Conservation (phyloP, 1,140 invertebrate genomes). For the Bilobella aurantiaca region DNA sequence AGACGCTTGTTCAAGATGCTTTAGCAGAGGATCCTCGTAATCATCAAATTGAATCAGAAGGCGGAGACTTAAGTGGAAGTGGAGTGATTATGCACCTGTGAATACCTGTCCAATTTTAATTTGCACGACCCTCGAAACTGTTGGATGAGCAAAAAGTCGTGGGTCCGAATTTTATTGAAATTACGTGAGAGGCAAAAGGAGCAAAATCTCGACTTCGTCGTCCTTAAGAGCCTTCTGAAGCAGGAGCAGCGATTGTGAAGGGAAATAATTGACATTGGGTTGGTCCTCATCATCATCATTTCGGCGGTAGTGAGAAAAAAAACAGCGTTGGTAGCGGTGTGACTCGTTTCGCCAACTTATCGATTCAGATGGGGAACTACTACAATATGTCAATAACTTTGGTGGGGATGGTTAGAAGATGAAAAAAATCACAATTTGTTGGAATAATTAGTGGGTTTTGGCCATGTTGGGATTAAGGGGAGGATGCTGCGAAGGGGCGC, state of each 20-base stretch:
- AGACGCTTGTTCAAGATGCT: too few species aligned
- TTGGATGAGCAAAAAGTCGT: background rate
- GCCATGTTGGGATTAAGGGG: background rate
- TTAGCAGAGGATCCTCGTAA: too few species aligned
- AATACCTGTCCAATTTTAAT: background rate
- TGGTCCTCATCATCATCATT: background rate
- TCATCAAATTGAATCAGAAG: background rate
- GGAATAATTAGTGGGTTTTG: background rate
- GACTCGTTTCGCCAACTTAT: background rate
- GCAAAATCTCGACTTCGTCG: background rate
- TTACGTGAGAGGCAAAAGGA: background rate
- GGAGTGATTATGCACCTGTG: background rate
- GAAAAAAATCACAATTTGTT: background rate
- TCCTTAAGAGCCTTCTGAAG: too few species aligned
- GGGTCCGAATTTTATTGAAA: constrained; percentile 8
- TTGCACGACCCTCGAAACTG: background rate
- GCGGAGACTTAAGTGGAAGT: background rate
- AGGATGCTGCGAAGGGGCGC: background rate
- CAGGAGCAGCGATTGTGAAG: too few species aligned
- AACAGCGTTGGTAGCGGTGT: background rate
- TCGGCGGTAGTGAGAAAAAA: background rate
- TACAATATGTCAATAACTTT: constrained; percentile 3
- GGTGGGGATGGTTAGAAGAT: background rate
- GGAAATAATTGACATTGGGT: constrained; percentile 2
- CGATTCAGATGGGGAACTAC: background rate